A percentile compares a stretch with the other conserved stretches of the same genome.
Conservation (phyloP, 2,888 invertebrate genomes). For the Polydrusus cervinus region DNA sequence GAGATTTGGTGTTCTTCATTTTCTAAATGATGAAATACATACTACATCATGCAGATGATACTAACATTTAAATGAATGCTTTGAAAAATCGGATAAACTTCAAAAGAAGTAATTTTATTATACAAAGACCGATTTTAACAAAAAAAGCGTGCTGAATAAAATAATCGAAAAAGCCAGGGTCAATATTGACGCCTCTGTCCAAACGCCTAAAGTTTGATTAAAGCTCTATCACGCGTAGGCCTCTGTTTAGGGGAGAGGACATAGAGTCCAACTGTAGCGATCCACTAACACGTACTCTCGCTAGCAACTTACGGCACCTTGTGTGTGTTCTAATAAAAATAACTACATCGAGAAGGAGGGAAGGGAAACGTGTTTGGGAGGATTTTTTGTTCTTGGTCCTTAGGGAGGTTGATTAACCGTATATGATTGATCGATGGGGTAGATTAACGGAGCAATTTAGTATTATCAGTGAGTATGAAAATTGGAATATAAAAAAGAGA, state of each 20-base stretch:
- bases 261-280: slow-evolving; percentile 24
- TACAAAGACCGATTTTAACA: too few species aligned
- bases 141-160: too few species aligned
- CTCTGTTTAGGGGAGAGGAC: slow-evolving; percentile 22
- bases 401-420: slow-evolving; percentile 29
- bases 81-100: too few species aligned
- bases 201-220: slow-evolving; percentile 37
- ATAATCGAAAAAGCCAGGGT: too few species aligned
- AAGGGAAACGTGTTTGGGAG: neutral
- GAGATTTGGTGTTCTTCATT: too few species aligned
- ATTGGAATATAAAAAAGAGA: neutral
- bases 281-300: slow-evolving; percentile 35
- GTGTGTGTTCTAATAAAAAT: slow-evolving; percentile 39
- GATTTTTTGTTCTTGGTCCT: slow-evolving; percentile 4
- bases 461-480: neutral
- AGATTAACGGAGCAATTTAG: neutral
- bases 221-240: slow-evolving; percentile 35
- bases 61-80: too few species aligned
- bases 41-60: too few species aligned
- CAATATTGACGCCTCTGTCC: neutral
- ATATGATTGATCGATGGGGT: slow-evolving; percentile 31
- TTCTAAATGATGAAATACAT: too few species aligned
- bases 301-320: slow-evolving; percentile 34
- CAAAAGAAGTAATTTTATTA: too few species aligned
- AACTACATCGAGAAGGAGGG: slow-evolving; percentile 7